Conservation (phyloP, 1,140 invertebrate species). For the Thalassaphorura encarpata region DNA sequence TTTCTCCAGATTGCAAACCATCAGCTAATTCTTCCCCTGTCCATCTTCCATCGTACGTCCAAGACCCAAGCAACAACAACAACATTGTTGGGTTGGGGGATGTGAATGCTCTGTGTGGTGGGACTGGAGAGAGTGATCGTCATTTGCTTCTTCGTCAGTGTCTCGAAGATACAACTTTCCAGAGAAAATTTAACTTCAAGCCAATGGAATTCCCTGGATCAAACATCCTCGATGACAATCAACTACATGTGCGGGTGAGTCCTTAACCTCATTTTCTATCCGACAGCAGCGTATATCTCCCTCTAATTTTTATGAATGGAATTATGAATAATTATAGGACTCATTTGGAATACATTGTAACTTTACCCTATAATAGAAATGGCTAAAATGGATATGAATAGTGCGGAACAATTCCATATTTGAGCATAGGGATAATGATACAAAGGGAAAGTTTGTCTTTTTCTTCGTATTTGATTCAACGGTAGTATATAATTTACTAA, state of each 20-base stretch:
- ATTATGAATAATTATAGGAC: too few species aligned
- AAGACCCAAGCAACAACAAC: not conserved
- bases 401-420: too few species aligned
- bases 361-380: too few species aligned
- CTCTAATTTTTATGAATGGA: too few species aligned
- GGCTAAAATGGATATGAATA: too few species aligned
- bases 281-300: too few species aligned
- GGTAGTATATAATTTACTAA: too few species aligned
- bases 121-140: slow-evolving; percentile 37
- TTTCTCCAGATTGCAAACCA: slow-evolving; percentile 44
- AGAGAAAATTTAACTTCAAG: slow-evolving; percentile 65
- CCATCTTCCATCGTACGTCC: not conserved
- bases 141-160: slow-evolving; percentile 66
- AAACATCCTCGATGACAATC: not conserved
- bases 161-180: slow-evolving; percentile 68
- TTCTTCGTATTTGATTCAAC: too few species aligned
- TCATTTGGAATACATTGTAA: too few species aligned
- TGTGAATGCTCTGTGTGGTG: slow-evolving; percentile 31
- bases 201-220: slow-evolving; percentile 51
- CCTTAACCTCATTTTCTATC: not conserved
- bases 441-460: too few species aligned
- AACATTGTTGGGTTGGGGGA: slow-evolving; percentile 11
- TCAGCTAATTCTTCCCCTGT: slow-evolving; percentile 27
- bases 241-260: slow-evolving; percentile 7
- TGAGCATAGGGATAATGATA: too few species aligned